phyloP scores from a whole-genome alignment of 2,113 vertebrate species.

The Siniperca knerii region DNA sequence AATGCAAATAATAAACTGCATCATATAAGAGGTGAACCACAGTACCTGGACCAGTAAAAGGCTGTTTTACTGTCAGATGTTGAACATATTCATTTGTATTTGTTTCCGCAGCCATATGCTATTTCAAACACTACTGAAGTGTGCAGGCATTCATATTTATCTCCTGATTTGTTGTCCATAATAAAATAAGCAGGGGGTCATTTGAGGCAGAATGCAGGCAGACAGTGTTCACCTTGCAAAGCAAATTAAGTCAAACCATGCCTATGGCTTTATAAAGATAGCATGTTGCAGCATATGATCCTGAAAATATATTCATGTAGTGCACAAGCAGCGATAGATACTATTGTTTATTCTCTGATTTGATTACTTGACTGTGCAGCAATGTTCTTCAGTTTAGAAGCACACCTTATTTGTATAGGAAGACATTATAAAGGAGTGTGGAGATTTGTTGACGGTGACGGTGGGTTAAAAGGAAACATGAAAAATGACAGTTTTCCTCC shows the following conservation, averaged over 20 bases:
- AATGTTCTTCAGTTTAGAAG: neutral
- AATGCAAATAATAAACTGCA: neutral
- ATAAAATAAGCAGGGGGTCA: slow-evolving; percentile 55
- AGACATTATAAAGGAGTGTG: neutral
- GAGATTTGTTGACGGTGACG: neutral
- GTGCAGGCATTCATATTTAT: slow-evolving; percentile 47
- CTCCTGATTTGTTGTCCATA: slow-evolving; percentile 31
- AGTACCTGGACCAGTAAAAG: neutral
- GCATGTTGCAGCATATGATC: slow-evolving; percentile 8
- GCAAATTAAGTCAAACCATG: slow-evolving; percentile 35
- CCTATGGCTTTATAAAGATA: slow-evolving; percentile 14
- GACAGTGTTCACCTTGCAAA: slow-evolving; percentile 21
- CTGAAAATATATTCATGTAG: slow-evolving; percentile 13
- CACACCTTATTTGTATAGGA: neutral
- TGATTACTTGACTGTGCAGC: neutral
- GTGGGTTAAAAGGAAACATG: neutral
- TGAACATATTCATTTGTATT: slow-evolving; percentile 39
- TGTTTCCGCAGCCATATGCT: slow-evolving; percentile 38
- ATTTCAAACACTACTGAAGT: neutral
- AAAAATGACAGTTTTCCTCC: no score
- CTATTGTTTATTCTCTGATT: neutral
- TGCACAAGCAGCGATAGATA: neutral
- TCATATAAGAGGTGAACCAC: neutral
- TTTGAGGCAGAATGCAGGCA: slow-evolving; percentile 20
- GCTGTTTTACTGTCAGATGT: neutral